Conservation (phyloP, 92 coral and sea anemone genomes). For the Montipora capitata region DNA sequence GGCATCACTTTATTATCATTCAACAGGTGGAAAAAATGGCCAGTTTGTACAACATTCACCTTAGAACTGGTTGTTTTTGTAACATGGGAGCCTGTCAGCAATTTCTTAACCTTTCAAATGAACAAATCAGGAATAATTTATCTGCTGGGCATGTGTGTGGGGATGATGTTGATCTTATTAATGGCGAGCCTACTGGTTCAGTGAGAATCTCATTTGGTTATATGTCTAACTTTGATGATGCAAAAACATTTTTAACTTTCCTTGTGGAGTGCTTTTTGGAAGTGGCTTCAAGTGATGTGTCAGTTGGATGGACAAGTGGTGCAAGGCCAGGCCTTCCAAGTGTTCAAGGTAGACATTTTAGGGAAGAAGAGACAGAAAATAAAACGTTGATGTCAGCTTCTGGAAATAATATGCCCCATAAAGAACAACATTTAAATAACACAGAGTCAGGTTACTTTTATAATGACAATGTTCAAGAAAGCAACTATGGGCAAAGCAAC, state of each 20-base stretch:
- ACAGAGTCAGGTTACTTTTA: not conserved
- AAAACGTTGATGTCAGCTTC: not conserved
- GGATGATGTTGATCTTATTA: slow-evolving; percentile 90
- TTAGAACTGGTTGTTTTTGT: slow-evolving; percentile 99
- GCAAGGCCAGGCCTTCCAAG: not conserved
- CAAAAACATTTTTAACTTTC: slow-evolving; percentile 80
- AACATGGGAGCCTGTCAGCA: slow-evolving; percentile 96
- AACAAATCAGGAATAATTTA: slow-evolving; percentile 80
- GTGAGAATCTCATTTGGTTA: slow-evolving; percentile 99
- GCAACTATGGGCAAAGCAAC: not conserved
- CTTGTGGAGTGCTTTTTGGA: slow-evolving; percentile 87
- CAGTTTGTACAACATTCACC: slow-evolving; percentile 87
- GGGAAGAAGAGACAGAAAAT: not conserved
- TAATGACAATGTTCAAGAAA: not conserved
- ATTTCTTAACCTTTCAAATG: slow-evolving; percentile 80
- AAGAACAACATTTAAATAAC: not conserved
- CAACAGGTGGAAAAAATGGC: slow-evolving; percentile 95
- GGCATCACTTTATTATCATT: not conserved
- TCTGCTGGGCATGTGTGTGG: slow-evolving; percentile 98
- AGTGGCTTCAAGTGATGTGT: not conserved
- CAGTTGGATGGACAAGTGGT: not conserved
- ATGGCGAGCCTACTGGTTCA: slow-evolving; percentile 95
- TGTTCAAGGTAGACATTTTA: not conserved
- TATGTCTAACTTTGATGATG: slow-evolving; percentile 96
- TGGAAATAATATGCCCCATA: not conserved